Base-by-base conservation (phyloP, 2,797 vertebrate genomes). In the Jordanella pulchra region DNA sequence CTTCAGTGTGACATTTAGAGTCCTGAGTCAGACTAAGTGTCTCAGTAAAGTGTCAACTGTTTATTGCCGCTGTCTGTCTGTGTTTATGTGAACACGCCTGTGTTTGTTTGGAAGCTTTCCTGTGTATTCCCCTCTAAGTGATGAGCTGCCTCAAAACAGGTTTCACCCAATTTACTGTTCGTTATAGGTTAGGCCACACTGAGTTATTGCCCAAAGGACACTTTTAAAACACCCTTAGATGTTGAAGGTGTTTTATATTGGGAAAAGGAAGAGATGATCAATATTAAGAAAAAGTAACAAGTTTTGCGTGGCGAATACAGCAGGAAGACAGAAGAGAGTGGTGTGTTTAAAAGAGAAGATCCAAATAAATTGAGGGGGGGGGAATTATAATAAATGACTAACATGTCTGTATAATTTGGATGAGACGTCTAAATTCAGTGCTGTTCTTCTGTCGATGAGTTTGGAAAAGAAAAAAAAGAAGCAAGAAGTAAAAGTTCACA, bases 401-500 rank as follows among this genome's bases (percentile, higher is more conserved):
- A n/a, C n/a, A n/a, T n/a, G n/a, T n/a, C n/a, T n/a, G n/a, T 85
- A 69, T 84, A 84, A 84, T 87, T 80, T 80, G 81, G 84, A 82
- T 84, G 79, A 86, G 80, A 35, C 13, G 42, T 77, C 51, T 61
- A 77, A 79, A 80, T 81, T 86, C 74, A 72, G 48, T 51, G 79
- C 42, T 71, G 77, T 68, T 71, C 77, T 79, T 80, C 74, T 85
- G 47, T 45, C 77, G 72, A 61, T 70, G 50, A 73, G 50, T 51
- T 54, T 79, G 25, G 23, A 15, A 6, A 42, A 63, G 10, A 32
- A 17, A 32, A 54, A 12, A 7, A 54, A 42, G 17, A 69, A 28
- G 27, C 55, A 42, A 25, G 63, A 27, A 30, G 69, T 39, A 28
- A 67, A 71, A 69, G 6, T 2, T 39, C 12, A 42, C 6, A 44